Evolutionary conservation across 2,113 vertebrate genomes (phyloP).

Genomic region (Anguilla rostrata): DNA sequence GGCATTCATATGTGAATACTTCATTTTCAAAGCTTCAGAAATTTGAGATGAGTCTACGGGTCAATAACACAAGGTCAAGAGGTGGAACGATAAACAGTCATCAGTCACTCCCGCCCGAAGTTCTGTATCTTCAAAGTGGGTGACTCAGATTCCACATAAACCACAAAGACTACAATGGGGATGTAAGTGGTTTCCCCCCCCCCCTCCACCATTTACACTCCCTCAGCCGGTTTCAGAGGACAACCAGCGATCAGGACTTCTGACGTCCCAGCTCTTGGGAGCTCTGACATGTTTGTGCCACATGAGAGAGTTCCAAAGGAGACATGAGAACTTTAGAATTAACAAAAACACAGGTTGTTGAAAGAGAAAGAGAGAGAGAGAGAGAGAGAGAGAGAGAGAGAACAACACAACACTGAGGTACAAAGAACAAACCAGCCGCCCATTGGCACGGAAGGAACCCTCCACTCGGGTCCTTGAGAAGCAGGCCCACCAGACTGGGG

Average conservation of each 20-base stretch:
- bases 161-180: constrained; percentile 9
- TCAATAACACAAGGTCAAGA: background rate
- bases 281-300: background rate
- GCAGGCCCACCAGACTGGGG: background rate
- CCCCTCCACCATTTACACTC: background rate
- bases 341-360: background rate
- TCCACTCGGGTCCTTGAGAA: background rate
- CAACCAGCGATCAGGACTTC: background rate
- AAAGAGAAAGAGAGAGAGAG: background rate
- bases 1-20: background rate
- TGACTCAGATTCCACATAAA: constrained; percentile 14
- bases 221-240: background rate
- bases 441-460: background rate
- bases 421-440: background rate
- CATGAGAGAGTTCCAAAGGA: background rate
- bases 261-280: background rate
- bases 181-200: background rate
- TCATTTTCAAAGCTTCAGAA: constrained; percentile 1
- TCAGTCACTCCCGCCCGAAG: background rate
- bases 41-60: background rate
- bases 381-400: background rate
- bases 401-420: background rate
- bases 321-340: background rate
- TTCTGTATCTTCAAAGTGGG: background rate
- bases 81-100: background rate